Evolutionary conservation across 2,113 vertebrate genomes (phyloP), one percentile per base, ranked within the genome.

Genomic region (Tautogolabrus adspersus): DNA sequence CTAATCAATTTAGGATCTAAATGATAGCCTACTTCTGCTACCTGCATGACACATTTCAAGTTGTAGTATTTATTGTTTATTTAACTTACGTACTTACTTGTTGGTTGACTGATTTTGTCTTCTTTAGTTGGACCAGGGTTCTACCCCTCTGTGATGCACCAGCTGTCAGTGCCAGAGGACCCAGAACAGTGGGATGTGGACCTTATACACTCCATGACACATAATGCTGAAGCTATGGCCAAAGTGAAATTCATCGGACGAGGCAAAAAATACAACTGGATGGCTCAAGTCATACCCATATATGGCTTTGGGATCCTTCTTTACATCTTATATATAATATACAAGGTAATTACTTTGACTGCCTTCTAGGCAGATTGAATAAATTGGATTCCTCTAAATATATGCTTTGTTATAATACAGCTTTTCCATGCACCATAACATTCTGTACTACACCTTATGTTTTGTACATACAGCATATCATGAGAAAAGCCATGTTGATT

Each of bases 251-350:
- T 89, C 49, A 87, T 89, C 2, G 79, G 82, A 42, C 81, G 46
- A 55, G 86, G 84, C 57, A 90, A 80, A 66, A 95, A 96, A 60
- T 94, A 95, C 93, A 95, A 95, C 78, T 92, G 98, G 15, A 95
- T 99, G 91, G 94, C 93, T 18, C 97, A 98, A 88, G 96, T 97
- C 57, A 97, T 99, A 71, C 97, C 98, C 51, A 95, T 98, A 78
- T 99, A 99, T 84, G 97, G 97, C 72, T 98, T 99, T 88, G 97
- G 97, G 40, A 97, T 99, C 71, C 94, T 99, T 77, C 94, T 99
- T 51, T 99, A 98, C 79, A 98, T 99, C 81, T 64, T 99, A 7
- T 98, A 97, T 83, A 97, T 99, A 79, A 94, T 99, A 13, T 95
- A 97, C 89, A 99, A 99, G 96, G 98, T 98, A 94, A 73, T 42